A percentile compares a stretch with the other conserved stretches of the same genome.
phyloP scores from a whole-genome alignment of 2,113 vertebrate genomes.

The Rhinoptilus africanus region DNA sequence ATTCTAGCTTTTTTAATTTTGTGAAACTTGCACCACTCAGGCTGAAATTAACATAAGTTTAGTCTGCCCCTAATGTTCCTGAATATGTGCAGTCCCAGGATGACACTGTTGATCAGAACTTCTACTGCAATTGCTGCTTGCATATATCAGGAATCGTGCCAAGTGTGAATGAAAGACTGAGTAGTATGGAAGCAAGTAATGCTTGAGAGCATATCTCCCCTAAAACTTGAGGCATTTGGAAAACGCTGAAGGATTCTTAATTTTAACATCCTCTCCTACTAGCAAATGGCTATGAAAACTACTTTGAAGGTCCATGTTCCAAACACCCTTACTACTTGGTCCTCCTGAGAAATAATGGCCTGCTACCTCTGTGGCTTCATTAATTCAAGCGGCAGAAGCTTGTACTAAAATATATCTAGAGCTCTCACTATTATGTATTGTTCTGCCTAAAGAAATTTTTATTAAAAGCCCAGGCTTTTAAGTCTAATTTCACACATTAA shows the following conservation, averaged over 20 bases:
- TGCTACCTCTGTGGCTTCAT: background rate
- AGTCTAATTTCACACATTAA: background rate
- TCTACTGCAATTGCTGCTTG: background rate
- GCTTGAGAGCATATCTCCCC: background rate
- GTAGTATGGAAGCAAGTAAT: background rate
- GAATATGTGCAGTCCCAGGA: background rate
- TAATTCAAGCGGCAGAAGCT: background rate
- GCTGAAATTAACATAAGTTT: background rate
- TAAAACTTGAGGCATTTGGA: background rate
- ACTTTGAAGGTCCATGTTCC: background rate
- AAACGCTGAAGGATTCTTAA: background rate
- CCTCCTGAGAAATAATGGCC: background rate
- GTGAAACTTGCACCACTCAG: background rate
- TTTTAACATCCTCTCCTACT: background rate
- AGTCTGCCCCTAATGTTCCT: background rate
- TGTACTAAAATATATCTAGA: background rate
- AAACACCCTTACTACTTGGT: background rate
- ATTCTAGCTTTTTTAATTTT: background rate
- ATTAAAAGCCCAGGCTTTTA: background rate
- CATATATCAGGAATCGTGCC: background rate
- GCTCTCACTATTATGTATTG: background rate
- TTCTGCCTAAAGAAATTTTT: background rate
- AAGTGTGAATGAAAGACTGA: background rate
- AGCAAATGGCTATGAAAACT: background rate
- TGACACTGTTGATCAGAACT: background rate